Percentiles rank a stretch among this genome's conserved stretches.
These are phyloP conservation scores for Turritopsis dohrnii DNA, from an alignment of 30 jellyfish, hydroid and myxozoan genomes.

Conservation along the genomic window DNA sequence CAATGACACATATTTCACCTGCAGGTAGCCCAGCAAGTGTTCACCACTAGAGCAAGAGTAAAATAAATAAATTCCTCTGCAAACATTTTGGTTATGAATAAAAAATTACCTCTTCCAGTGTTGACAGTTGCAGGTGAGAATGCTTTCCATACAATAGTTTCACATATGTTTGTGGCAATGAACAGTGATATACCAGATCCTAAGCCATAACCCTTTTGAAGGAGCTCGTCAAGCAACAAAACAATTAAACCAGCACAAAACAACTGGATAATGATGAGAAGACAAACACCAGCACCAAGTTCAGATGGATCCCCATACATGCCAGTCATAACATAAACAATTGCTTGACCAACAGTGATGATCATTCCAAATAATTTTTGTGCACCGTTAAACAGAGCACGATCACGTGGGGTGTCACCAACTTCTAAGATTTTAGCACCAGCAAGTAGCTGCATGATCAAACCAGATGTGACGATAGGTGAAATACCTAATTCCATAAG, in stretches of 20 bases:
- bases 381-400: conserved; percentile 99
- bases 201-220: conserved; percentile 97
- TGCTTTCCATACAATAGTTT: conserved; percentile 71
- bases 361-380: conserved; percentile 99
- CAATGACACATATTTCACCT: background rate
- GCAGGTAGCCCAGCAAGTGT: background rate
- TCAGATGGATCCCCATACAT: conserved; percentile 99
- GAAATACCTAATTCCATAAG: conserved; percentile 98
- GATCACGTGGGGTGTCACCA: conserved; percentile 99
- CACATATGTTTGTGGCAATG: conserved; percentile 69
- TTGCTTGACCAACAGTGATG: conserved; percentile 97
- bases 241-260: conserved; percentile 96
- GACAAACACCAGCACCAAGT: conserved; percentile 99
- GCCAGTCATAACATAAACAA: conserved; percentile 99
- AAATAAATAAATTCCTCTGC: too few relatives aligned
- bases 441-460: conserved; percentile 99
- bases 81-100: background rate
- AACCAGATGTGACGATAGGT: conserved; percentile 98
- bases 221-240: conserved; percentile 89
- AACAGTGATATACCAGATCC: conserved; percentile 98
- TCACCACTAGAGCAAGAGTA: background rate
- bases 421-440: conserved; percentile 98
- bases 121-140: conserved; percentile 78
- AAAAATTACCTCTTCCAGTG: conserved; percentile 62
- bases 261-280: conserved; percentile 91